phyloP scores from a whole-genome alignment of 2,797 vertebrate genomes.

The Falco cherrug region DNA sequence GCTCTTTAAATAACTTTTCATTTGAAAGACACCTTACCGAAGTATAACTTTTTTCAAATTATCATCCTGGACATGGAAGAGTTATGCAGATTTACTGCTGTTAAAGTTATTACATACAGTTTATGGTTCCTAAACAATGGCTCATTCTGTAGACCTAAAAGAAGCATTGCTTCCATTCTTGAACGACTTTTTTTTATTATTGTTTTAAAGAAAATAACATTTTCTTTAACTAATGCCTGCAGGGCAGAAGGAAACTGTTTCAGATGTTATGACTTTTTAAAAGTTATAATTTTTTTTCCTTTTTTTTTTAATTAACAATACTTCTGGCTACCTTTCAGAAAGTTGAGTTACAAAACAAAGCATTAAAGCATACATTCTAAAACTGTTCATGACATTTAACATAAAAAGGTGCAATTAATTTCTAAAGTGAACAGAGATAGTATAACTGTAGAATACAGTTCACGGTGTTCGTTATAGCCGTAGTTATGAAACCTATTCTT shows the following conservation, averaged over 20 bases:
- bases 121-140: constrained; percentile 36
- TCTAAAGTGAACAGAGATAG: neutral
- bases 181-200: neutral
- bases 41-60: constrained; percentile 39
- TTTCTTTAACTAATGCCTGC: neutral
- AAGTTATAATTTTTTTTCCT: neutral
- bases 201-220: neutral
- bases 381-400: neutral
- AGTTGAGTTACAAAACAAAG: neutral
- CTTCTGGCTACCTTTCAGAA: neutral
- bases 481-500: neutral
- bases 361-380: neutral
- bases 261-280: neutral
- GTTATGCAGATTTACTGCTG: constrained; percentile 42
- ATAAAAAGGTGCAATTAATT: neutral
- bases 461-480: neutral
- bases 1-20: constrained; percentile 70
- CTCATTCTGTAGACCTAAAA: neutral
- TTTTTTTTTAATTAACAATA: neutral
- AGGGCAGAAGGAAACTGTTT: neutral
- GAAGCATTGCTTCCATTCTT: neutral
- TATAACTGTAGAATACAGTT: neutral
- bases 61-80: constrained; percentile 24
- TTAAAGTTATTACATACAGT: constrained; percentile 20
- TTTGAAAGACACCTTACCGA: constrained; percentile 57